Base-by-base conservation (phyloP, 2,888 invertebrate species). In the Cephus rjabovi region DNA sequence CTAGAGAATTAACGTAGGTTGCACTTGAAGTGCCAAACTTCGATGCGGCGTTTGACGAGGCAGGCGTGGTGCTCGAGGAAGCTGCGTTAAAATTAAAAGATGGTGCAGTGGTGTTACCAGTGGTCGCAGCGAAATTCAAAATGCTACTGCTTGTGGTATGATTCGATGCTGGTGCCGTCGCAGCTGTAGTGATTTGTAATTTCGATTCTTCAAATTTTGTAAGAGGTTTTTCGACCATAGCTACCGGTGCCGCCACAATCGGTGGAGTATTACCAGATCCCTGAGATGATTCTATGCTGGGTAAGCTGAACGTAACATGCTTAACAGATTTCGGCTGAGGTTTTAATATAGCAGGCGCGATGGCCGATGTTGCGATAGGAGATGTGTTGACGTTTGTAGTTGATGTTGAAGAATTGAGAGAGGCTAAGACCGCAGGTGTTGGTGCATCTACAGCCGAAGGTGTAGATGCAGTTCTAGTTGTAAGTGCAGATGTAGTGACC, bases 361-460 rank as follows among this genome's bases (percentile, higher is more conserved):
- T 83, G 9, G 89, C 87, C 0, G 90, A 88, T 0, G 90, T 90
- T 1, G 89, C 84, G 12, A 91, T 89, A 0, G 91, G 91, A 1
- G 90, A 87, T 0, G 90, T 90, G 75, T 90, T 91, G 0, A 90
- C 82, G 9, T 85, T 89, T 1, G 90, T 91, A 9, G 90, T 90
- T 0, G 85, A 87, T 1, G 91, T 91, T 11, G 84, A 81, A 2
- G 89, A 90, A 78, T 80, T 90, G 1, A 91, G 79, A 4, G 87
- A 86, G 4, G 69, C 78, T 23, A 70, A 31, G 31, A 33, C 40
- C 23, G 71, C 34, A 34, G 75, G 76, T 23, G 75, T 12, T 23
- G 71, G 76, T 33, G 71, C 31, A 71, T 71, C 6, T 71, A 56
- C 35, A 2, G 85, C 86, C 4, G 82, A 81, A 34, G 75, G 78